A percentile compares a stretch with the other conserved stretches of the same genome.
These are phyloP conservation scores for Julus scandinavius DNA, from an alignment of 2,888 invertebrate species.

Conservation along the genomic window DNA sequence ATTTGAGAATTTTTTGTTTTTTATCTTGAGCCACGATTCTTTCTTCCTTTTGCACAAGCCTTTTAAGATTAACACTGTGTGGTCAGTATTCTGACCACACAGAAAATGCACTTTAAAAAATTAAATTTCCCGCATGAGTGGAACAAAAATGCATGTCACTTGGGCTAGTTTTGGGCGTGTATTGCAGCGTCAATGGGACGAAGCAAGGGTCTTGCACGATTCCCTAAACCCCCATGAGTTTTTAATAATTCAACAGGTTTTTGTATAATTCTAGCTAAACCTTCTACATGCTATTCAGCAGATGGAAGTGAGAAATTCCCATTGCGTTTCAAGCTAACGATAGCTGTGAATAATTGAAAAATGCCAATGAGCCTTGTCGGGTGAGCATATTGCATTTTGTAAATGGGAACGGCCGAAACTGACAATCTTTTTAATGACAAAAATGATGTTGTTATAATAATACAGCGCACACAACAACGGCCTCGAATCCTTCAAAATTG, in stretches of 20 bases:
- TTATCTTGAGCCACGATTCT: no score
- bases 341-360: conserved; percentile 13
- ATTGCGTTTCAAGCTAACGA: background rate
- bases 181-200: background rate
- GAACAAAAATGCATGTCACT: background rate
- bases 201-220: background rate
- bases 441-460: background rate
- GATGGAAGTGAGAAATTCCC: conserved; percentile 16
- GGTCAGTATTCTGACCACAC: background rate
- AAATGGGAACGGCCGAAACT: background rate
- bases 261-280: conserved; percentile 3
- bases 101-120: background rate
- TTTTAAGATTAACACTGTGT: background rate
- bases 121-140: background rate
- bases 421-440: conserved; percentile 3
- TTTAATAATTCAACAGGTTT: background rate
- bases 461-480: background rate
- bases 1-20: no score
- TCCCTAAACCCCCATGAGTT: background rate
- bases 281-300: background rate
- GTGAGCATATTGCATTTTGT: background rate
- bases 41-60: no score
- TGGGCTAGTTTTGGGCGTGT: conserved; percentile 10
- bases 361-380: background rate
- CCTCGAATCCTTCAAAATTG: conserved; percentile 39